Conservation (phyloP, 2,113 vertebrate genomes). For the Pleuronectes platessa region DNA sequence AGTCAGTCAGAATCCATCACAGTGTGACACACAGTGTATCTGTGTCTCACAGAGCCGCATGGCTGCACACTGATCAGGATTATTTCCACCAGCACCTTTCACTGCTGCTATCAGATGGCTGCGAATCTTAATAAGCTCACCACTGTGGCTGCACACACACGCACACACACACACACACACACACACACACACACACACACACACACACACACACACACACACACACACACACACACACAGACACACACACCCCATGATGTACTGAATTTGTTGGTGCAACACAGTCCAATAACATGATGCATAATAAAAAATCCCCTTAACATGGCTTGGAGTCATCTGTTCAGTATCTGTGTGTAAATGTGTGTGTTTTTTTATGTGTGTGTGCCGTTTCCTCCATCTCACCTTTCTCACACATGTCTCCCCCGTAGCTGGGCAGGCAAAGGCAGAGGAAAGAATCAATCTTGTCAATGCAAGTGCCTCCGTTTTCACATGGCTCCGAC, state of each 20-base stretch:
- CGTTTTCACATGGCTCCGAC: conserved; percentile 90
- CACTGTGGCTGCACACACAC: not conserved
- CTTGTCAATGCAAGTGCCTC: conserved; percentile 94
- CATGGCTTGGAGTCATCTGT: not conserved
- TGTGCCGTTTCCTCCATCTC: conserved; percentile 36
- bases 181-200: too few species aligned
- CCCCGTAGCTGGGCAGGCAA: conserved; percentile 94
- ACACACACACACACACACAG: too few species aligned
- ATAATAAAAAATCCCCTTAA: not conserved
- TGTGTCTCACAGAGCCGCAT: conserved; percentile 10
- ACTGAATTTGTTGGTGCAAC: not conserved
- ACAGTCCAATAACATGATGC: not conserved
- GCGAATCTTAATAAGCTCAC: conserved; percentile 10
- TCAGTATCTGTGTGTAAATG: conserved; percentile 1
- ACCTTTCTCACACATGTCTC: conserved; percentile 95
- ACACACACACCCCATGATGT: not conserved
- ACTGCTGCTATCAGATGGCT: conserved; percentile 9
- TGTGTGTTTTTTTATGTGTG: not conserved
- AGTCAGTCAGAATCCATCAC: conserved; percentile 31
- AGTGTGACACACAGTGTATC: conserved; percentile 31
- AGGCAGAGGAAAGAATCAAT: conserved; percentile 92
- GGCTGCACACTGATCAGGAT: conserved; percentile 50
- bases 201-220: too few species aligned
- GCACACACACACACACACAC: not conserved
- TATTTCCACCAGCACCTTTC: conserved; percentile 42